Base-by-base conservation (phyloP, 2,113 vertebrate species). In the Dromas ardeola region DNA sequence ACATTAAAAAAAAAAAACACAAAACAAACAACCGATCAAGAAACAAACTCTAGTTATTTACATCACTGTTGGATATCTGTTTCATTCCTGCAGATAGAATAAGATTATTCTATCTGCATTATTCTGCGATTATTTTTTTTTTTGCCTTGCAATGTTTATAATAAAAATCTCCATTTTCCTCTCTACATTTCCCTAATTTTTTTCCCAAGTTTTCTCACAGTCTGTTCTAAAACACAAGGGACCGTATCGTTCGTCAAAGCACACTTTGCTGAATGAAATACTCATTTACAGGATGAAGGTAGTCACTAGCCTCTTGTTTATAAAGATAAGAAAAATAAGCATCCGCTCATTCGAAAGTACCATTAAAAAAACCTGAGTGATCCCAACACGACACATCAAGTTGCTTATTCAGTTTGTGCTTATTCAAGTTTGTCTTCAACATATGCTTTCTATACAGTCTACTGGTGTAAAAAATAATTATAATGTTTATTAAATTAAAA, bases 401-500 rank as follows among this genome's bases (percentile, higher is more conserved):
- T 43, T 43, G 45, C 34, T 94, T 79, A 34, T 79, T 81, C 40
- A 32, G 49, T 84, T 91, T 65, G 73, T 47, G 58, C 42, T 42
- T 42, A 42, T 42, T 42, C 22, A 81, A 96, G 80, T 85, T 93
- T 97, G 87, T 86, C 77, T 94, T 96, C 40, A 13, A 95, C 83
- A 97, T 95, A 74, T 96, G 81, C 78, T 98, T 98, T 97, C 84
- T 92, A 96, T 92, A 95, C 38, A 94, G 73, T 45, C 79, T 81
- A 79, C 50, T 86, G 72, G 86, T 96, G 95, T 97, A 97, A 94
- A 97, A 97, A 96, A 97, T 95, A 95, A 96, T 97, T 95, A 85
- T 95, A 93, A 93, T 97, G 83, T 88, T 97, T 97, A 97, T 97
- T 98, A 98, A 97, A 98, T 97, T 97, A 95, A 97, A 96, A 97